Evolutionary conservation across 2,797 vertebrate species (phyloP).

Genomic region (Salarias fasciatus): DNA sequence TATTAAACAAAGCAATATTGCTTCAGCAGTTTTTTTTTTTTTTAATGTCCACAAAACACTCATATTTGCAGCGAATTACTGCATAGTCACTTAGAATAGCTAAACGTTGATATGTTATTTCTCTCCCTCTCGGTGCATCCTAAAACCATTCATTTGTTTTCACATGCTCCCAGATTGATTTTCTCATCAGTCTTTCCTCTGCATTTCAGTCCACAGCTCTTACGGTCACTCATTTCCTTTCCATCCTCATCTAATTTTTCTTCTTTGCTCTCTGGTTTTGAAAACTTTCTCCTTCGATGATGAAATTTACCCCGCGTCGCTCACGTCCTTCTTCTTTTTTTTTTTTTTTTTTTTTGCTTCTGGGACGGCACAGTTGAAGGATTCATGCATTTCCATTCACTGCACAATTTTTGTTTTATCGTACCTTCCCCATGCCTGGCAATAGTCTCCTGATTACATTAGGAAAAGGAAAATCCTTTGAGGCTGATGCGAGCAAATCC

Average conservation of each 20-base stretch:
- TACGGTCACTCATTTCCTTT: neutral
- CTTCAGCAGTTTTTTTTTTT: slow-evolving; percentile 24
- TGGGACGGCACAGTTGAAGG: slow-evolving; percentile 24
- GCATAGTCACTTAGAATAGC: slow-evolving; percentile 7
- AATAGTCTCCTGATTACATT: slow-evolving; percentile 44
- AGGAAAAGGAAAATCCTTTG: slow-evolving; percentile 26
- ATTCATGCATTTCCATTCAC: slow-evolving; percentile 26
- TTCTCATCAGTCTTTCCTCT: slow-evolving; percentile 12
- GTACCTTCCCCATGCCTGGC: slow-evolving; percentile 16
- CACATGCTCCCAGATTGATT: slow-evolving; percentile 20
- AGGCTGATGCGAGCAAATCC: slow-evolving; percentile 48
- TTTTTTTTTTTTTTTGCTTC: slow-evolving; percentile 19
- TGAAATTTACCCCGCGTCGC: slow-evolving; percentile 8
- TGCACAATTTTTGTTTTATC: slow-evolving; percentile 27
- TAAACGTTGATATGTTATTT: slow-evolving; percentile 7
- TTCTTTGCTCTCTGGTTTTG: slow-evolving; percentile 12
- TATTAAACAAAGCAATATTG: slow-evolving; percentile 32
- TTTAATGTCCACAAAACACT: slow-evolving; percentile 15
- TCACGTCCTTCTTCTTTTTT: slow-evolving; percentile 16
- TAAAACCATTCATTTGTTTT: slow-evolving; percentile 8
- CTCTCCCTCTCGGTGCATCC: neutral
- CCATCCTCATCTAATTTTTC: neutral
- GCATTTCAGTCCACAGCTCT: neutral
- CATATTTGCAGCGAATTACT: slow-evolving; percentile 20
- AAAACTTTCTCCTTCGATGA: slow-evolving; percentile 10